Conservation (phyloP, 2,888 invertebrate genomes). For the Scaptomyza reducta region DNA sequence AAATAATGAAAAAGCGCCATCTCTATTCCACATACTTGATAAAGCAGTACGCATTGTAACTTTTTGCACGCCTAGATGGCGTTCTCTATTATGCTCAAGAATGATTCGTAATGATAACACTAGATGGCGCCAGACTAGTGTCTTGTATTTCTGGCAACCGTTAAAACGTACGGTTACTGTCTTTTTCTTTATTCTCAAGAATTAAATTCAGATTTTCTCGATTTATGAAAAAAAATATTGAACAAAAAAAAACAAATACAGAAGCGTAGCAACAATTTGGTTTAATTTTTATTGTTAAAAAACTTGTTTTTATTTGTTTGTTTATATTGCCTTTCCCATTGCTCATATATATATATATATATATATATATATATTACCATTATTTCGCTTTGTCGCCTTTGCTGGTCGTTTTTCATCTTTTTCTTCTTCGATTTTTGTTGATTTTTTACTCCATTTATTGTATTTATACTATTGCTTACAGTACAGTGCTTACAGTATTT, state of each 20-base stretch:
- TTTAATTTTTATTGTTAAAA: conserved; percentile 75
- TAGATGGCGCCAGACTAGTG: too few relatives aligned
- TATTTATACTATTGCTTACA: conserved; percentile 47
- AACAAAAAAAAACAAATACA: conserved; percentile 18
- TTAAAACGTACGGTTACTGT: too few relatives aligned
- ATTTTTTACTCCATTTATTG: conserved; percentile 23
- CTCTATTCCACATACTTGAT: too few relatives aligned
- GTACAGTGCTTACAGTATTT: too few relatives aligned
- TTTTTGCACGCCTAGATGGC: too few relatives aligned
- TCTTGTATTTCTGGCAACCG: too few relatives aligned
- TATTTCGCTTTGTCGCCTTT: conserved; percentile 11
- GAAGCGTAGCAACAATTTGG: conserved; percentile 39
- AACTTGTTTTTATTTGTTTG: conserved; percentile 46
- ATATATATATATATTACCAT: background rate
- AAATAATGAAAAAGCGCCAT: too few relatives aligned
- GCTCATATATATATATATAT: conserved; percentile 40
- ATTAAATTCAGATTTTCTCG: too few relatives aligned
- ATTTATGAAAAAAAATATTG: background rate
- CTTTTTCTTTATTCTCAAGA: too few relatives aligned
- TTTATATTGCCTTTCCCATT: conserved; percentile 74
- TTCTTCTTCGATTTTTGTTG: conserved; percentile 3
- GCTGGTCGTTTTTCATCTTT: conserved; percentile 22
- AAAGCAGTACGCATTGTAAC: too few relatives aligned
- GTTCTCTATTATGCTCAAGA: too few relatives aligned
- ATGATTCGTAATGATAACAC: too few relatives aligned